Evolutionary conservation across 1,140 invertebrate genomes (phyloP), one percentile per base, ranked within the genome.

Genomic region (Rhyacophila brunnea): DNA sequence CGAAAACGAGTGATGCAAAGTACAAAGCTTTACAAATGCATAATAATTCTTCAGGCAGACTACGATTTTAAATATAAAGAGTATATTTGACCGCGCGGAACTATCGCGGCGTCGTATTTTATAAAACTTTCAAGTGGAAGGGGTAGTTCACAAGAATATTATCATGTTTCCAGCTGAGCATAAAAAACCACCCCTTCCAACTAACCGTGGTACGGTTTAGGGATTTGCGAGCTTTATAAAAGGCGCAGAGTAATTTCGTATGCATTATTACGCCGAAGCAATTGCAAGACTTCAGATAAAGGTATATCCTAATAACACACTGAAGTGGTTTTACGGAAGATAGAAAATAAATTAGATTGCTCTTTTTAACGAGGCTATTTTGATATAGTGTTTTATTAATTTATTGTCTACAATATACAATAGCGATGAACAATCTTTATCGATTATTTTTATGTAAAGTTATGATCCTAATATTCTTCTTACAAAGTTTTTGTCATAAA

Each of bases 121-220:
- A 58, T 51, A 43, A 45, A 58, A 58, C 19, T 58, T 58, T 44
- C 13, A 5, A 32, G 46, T 43, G 50, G 50, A 45, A 40, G 46
- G 28, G 14, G 47, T 17, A 40, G 50, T 52, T 52, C 36, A 36
- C 50, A 40, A 52, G 56, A 58, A 58, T 58, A 51, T 50, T 51
- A 58, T 51, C 47, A 13, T 44, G 36, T 51, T 58, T 40, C 47
- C 38, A 23, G 56, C 14, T 9, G 23, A 13, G 14, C 50, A 42
- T 7, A 49, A 49, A 28, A 28, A 28, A 28, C 23, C 23, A 28
- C 23, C 23, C 23, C 3, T 28, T 9, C 23, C 23, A 28, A 28
- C 23, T 28, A 28, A 28, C 23, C 23, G 23, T 28, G 23, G 4
- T 28, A 28, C 23, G 23, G 23, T 28, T 28, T 28, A 28, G 23